Base-by-base conservation (phyloP, 2,888 invertebrate genomes). In the Emmelina monodactyla region DNA sequence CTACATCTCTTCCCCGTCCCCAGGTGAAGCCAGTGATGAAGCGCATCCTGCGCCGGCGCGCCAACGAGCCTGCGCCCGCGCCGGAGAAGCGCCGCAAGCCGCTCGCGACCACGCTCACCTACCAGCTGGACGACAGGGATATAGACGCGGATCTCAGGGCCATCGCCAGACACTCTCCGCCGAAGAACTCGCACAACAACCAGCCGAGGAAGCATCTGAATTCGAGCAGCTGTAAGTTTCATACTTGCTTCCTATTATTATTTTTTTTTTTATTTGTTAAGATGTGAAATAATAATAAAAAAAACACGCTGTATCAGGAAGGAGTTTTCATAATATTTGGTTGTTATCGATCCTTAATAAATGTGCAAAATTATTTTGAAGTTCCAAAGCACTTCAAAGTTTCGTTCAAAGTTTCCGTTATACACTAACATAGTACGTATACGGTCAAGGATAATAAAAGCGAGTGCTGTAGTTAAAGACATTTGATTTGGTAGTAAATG, bases 1-100 rank as follows among this genome's bases (percentile, higher is more conserved):
- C n/a, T n/a, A n/a, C 19, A 6, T 25, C 9, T 11, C 4, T 25
- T 10, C 25, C 19, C 16, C n/a, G 13, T 28, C 35, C 25, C 2
- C 64, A 88, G 85, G 87, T 92, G n/a, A 97, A 97, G 58, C 94
- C 97, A 9, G 92, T 92, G n/a, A 91, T 95, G 80, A 97, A 97
- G 16, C 83, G 97, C 15, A 97, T 97, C 66, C 75, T 97, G 15
- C 82, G 97, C 3, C 83, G 97, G 40, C 83, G 97, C 14, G 96
- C 96, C 0, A 97, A 97, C 65, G 97, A 97, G 65, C 97, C 97
- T 0, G 84, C 92, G 28, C 96, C 95, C 3, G 86, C 89, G 40
- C 92, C 92, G 5, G 87, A 92, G 53, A 95, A 96, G 67, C 86
- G 96, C 2, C 82, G 96, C 35, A 91, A 94, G 57, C 88, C 91